These are phyloP conservation scores for Nannoperca obscura DNA, from an alignment of 2,797 vertebrate genomes.

Conservation along the genomic window DNA sequence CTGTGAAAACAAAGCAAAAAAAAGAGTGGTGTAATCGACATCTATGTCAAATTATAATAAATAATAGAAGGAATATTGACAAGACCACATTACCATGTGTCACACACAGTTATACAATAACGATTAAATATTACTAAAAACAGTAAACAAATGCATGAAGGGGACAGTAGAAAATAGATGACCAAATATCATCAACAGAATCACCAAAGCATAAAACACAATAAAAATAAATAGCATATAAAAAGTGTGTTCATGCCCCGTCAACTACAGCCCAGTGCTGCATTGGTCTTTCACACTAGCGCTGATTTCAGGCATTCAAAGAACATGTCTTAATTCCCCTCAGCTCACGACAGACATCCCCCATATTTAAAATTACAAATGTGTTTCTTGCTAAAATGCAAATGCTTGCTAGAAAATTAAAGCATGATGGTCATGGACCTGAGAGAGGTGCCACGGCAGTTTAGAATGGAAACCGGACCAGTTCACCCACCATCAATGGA, in stretches of 20 bases:
- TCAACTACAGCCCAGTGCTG: neutral
- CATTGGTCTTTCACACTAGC: neutral
- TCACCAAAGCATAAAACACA: neutral
- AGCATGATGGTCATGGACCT: neutral
- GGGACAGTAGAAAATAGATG: neutral
- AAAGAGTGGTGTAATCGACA: conserved; percentile 32
- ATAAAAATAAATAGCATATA: conserved; percentile 3
- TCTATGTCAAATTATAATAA: conserved; percentile 2
- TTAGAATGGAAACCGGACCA: conserved; percentile 9
- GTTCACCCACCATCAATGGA: conserved; percentile 90
- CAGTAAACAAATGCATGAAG: neutral
- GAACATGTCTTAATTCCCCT: conserved; percentile 15
- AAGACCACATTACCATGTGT: neutral
- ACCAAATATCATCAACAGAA: neutral
- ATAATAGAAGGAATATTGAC: neutral
- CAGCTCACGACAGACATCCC: neutral
- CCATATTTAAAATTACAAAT: neutral
- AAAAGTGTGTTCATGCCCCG: neutral
- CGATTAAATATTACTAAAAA: neutral
- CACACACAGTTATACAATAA: neutral
- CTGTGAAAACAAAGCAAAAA: conserved; percentile 74
- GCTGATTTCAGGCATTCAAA: neutral
- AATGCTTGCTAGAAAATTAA: neutral
- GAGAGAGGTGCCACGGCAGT: neutral
- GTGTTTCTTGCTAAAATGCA: neutral